Base-by-base conservation (phyloP, 2,888 invertebrate genomes). In the Tipula lateralis region DNA sequence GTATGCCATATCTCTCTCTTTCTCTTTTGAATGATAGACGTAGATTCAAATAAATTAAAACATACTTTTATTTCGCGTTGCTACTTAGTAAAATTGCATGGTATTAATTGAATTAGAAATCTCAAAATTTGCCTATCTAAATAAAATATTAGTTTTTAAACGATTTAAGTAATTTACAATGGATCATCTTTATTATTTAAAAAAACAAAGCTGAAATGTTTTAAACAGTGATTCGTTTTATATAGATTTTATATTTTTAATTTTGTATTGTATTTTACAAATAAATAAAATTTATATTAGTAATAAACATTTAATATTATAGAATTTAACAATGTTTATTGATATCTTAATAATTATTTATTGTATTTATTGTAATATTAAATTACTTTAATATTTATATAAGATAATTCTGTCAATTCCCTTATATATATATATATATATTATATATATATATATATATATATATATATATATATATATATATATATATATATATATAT, bases 401-500 rank as follows among this genome's bases (percentile, higher is more conserved):
- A 44, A 44, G 44, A 44, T 44, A 44, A 44, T 44, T 44, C 44
- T 44, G 44, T 44, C 44, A 44, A 44, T 44, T 44, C 44, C 44
- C 44, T 44, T 81, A n/a, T 82, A 82, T 30, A 82, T 82, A 82
- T 29, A 82, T 82, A 82, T 29, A 82, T 82, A 82, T 82, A 82
- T n/a, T 82, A 82, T 82, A 82, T 82, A 82, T 82, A 82, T 82
- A 82, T 82, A 82, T 82, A 82, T 82, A 82, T 30, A 82, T 82
- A 82, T 82, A 82, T 82, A 82, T 82, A 82, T 82, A 82, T 82
- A 82, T 29, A 82, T 82, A 82, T 82, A 82, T 82, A 82, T 82
- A 82, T 82, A 82, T 29, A 82, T 82, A 82, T 82, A 82, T 82
- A 82, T 82, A 82, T 82, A 82, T 82, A 82, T 82, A 82, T 82